Base-by-base conservation (phyloP, 2,888 invertebrate species). In the Stenurella melanura region DNA sequence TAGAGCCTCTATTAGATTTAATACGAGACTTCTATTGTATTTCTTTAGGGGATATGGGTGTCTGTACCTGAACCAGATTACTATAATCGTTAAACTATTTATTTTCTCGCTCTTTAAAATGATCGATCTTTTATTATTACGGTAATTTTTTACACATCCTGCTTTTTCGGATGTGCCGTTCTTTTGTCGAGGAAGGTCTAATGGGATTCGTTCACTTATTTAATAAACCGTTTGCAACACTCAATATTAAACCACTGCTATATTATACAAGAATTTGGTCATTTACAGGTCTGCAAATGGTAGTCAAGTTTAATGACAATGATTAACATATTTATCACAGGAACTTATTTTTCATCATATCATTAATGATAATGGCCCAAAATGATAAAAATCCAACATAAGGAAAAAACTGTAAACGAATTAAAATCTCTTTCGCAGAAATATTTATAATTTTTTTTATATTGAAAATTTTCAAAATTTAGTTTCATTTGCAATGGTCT, bases 1-100 rank as follows among this genome's bases (percentile, higher is more conserved):
- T 87, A 88, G 86, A 88, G 87, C 88, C 85, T 84, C 87, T 88
- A 89, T 89, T 89, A 89, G 87, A 87, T 87, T 88, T 89, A 89
- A 89, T 89, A 87, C 87, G 85, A 84, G 85, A 86, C 84, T 83
- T 83, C 83, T 77, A 82, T 84, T 85, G 80, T 85, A 77, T 77
- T 75, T 72, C 78, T 76, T 83, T 84, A 78, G 81, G 81, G 79
- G 79, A 79, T 84, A 84, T 83, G 85, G 82, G 82, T 86, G 85
- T 85, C 86, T 85, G 85, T 84, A 85, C 84, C 85, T 83, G 86
- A 85, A 86, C 82, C 84, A 85, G 86, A 86, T 86, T 86, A 87
- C 81, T 84, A 83, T 82, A 84, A 85, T 85, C 84, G 86, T 84
- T 85, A 83, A 78, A 82, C 85, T 82, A 85, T 86, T 84, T 83